A percentile compares a stretch with the other conserved stretches of the same genome.
phyloP scores from a whole-genome alignment of 2,113 vertebrate genomes.

The Sprattus sprattus region DNA sequence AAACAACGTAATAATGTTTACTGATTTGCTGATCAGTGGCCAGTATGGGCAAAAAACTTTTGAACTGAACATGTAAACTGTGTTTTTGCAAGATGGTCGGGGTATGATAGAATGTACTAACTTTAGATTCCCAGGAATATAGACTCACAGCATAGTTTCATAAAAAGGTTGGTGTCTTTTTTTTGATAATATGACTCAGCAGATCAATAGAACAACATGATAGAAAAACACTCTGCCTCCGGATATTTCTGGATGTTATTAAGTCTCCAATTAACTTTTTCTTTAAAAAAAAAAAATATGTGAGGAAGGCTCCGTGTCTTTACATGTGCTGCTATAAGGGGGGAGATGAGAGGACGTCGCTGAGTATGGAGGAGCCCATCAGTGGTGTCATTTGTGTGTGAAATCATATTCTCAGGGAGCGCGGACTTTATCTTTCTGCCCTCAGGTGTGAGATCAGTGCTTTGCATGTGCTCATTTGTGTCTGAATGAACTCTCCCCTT shows the following conservation, averaged over 20 bases:
- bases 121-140: background rate
- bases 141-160: background rate
- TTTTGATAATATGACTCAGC: background rate
- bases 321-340: background rate
- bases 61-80: background rate
- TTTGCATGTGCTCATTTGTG: background rate
- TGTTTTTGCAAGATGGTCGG: background rate
- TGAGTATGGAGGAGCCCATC: background rate
- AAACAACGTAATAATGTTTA: background rate
- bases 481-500: background rate
- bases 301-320: background rate
- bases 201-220: background rate
- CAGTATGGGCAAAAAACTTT: background rate
- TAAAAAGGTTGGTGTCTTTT: background rate
- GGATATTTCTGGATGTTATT: background rate
- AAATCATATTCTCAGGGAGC: background rate
- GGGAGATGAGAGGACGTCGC: background rate
- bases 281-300: background rate
- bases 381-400: background rate
- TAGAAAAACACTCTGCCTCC: background rate
- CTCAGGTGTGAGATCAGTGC: background rate
- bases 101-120: background rate
- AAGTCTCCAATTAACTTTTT: background rate
- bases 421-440: background rate
- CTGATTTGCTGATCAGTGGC: background rate